These are phyloP conservation scores for Cerceris rybyensis DNA, from an alignment of 2,888 invertebrate species.

Conservation along the genomic window DNA sequence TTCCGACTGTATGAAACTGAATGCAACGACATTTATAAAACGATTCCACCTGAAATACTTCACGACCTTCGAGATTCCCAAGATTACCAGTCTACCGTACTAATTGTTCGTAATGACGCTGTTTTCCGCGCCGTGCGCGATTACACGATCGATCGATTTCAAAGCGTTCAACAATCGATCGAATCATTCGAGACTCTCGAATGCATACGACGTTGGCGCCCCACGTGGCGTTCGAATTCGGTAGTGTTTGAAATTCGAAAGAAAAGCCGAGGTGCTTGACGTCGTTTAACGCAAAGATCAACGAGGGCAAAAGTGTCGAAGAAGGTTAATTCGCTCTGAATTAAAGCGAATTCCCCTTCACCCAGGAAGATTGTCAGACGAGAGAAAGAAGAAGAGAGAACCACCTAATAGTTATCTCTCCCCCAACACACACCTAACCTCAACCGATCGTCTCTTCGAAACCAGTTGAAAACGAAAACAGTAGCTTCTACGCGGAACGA, in stretches of 20 bases:
- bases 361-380: neutral
- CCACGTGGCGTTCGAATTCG: neutral
- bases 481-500: too few species aligned
- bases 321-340: conserved; percentile 66
- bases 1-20: neutral
- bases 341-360: conserved; percentile 52
- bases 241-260: conserved; percentile 31
- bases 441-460: conserved; percentile 5
- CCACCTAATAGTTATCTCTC: conserved; percentile 1
- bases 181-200: neutral
- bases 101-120: too few species aligned
- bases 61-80: neutral
- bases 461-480: too few species aligned
- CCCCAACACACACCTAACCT: conserved; percentile 37
- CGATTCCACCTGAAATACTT: neutral
- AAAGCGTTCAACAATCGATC: neutral
- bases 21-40: neutral
- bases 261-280: conserved; percentile 21
- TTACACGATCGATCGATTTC: neutral
- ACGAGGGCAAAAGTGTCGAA: conserved; percentile 56
- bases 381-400: conserved; percentile 30
- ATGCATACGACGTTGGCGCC: too few species aligned
- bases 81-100: neutral
- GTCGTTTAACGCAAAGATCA: conserved; percentile 50
- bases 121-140: too few species aligned